phyloP scores from a whole-genome alignment of 2,888 invertebrate genomes.

The Portevinia maculata region DNA sequence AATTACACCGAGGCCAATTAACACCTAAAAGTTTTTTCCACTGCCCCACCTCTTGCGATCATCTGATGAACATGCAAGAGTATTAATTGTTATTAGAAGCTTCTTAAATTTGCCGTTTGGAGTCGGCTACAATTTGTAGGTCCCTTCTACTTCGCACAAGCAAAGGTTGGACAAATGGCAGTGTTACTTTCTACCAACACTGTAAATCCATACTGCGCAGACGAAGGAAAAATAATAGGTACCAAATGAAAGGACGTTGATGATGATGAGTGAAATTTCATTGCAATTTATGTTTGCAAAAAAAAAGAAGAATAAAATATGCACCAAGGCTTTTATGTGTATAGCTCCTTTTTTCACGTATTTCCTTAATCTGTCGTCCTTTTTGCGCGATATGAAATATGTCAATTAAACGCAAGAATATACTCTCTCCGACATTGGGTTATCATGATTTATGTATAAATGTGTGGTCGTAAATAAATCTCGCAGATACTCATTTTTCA shows the following conservation, averaged over 20 bases:
- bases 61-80: no score
- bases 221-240: constrained; percentile 23
- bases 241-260: constrained; percentile 51
- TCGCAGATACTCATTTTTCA: constrained; percentile 23
- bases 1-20: no score
- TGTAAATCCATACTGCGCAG: constrained; percentile 27
- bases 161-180: no score
- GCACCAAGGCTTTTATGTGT: constrained; percentile 35
- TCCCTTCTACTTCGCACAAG: no score
- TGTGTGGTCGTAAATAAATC: constrained; percentile 49
- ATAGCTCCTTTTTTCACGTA: constrained; percentile 26
- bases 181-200: constrained; percentile 12
- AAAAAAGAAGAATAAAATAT: constrained; percentile 8
- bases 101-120: no score
- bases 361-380: constrained; percentile 41
- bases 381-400: constrained; percentile 54
- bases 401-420: constrained; percentile 70
- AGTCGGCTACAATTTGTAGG: no score
- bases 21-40: no score
- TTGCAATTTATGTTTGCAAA: constrained; percentile 45
- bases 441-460: constrained; percentile 1
- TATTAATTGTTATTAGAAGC: no score
- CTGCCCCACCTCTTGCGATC: no score
- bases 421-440: constrained; percentile 25
- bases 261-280: constrained; percentile 59